Evolutionary conservation across 1,140 invertebrate species (phyloP).

Genomic region (Drosophila parabipectinata): DNA sequence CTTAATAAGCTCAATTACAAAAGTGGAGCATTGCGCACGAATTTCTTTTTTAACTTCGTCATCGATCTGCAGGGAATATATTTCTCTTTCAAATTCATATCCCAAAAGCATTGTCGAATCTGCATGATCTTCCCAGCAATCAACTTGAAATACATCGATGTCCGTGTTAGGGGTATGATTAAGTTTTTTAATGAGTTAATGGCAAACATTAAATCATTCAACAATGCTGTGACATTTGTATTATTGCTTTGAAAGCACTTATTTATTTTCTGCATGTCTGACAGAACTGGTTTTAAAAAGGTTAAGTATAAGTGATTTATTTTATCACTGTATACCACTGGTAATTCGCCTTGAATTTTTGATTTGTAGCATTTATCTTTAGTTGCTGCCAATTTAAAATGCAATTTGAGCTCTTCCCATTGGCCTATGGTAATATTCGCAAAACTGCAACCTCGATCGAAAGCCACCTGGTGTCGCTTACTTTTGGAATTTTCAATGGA

Average conservation of each 20-base stretch:
- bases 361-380: background rate
- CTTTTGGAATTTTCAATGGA: background rate
- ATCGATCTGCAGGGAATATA: background rate
- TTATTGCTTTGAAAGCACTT: background rate
- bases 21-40: conserved; percentile 11
- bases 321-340: background rate
- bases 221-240: background rate
- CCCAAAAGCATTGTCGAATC: background rate
- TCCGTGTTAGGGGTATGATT: conserved; percentile 3
- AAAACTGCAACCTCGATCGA: background rate
- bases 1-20: conserved; percentile 12
- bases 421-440: too few species aligned
- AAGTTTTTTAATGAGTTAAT: conserved; percentile 23
- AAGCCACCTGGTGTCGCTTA: background rate
- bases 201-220: conserved; percentile 16
- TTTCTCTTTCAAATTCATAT: conserved; percentile 19
- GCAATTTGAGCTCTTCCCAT: background rate
- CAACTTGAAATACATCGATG: conserved; percentile 2
- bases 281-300: conserved; percentile 1
- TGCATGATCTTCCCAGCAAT: conserved; percentile 3
- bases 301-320: background rate
- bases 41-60: conserved; percentile 7
- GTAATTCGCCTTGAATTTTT: background rate
- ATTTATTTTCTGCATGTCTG: background rate
- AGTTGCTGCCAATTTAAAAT: background rate